Evolutionary conservation across 2,888 invertebrate genomes (phyloP), one percentile per base, ranked within the genome.

Genomic region (Octonoba sinensis): DNA sequence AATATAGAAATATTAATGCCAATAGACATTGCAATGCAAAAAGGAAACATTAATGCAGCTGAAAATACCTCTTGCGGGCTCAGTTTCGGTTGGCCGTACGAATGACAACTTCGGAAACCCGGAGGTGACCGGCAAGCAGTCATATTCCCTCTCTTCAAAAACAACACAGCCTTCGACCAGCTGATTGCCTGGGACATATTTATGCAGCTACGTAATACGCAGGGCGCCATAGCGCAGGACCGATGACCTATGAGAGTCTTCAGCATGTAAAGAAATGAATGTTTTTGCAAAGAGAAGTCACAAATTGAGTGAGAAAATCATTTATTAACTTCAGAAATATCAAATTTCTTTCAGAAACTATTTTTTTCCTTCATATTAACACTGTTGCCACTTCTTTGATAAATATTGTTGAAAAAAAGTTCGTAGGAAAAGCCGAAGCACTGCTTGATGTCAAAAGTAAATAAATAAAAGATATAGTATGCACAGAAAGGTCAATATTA

Each of bases 161-260:
- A 60, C 64, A 81, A 73, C 47, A 73, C 69, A 27, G 73, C 47
- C 69, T 56, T 81, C 66, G 79, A 81, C 79, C 79, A 81, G 79
- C 79, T 81, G 79, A 81, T 73, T 18, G 79, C 79, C 79, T 81
- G 79, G 79, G 79, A 73, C 67, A 81, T 56, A 51, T 67, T 67
- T 73, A 81, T 81, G 79, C 79, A 81, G 79, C 79, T 81, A 81
- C 79, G 79, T 73, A 81, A 74, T 67, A 81, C 79, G 79, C 79
- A 81, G 60, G 73, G 73, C 56, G 79, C 79, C 79, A 81, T 81
- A 66, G 79, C 79, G 79, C 79, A 81, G 69, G 79, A 81, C 73
- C 73, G 72, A 71, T 81, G 79, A 81, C 79, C 79, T 81, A 81
- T 54, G 64, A 70, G 16, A 44, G 16, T 54, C 54, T 54, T 54